Evolutionary conservation across 1,140 invertebrate species (phyloP), one percentile per base, ranked within the genome.

Genomic region (Cryptotermes secundus): DNA sequence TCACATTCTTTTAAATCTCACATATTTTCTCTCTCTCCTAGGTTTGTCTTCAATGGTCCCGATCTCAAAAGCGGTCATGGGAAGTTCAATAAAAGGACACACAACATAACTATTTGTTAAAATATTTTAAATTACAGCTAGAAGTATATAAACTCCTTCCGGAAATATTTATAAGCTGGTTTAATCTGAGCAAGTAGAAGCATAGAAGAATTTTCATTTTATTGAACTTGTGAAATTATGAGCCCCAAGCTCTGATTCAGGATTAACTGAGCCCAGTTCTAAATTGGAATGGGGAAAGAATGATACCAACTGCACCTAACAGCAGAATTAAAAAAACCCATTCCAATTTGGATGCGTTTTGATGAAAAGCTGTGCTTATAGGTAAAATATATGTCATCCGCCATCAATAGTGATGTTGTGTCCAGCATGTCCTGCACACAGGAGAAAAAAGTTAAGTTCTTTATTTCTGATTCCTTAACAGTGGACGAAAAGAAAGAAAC

Each of bases 91-190:
- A 59, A 59, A 59, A 59, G 53, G 19, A 59, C 53, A 72, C 59
- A 72, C 59, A 72, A 72, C 59, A 72, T 26, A 72, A n/a, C 59
- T 72, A 72, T 49, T 49, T 72, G 59, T 72, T 72, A 72, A 72
- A 72, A 72, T n/a, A n/a, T 72, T 26, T 72, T 72, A 26, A n/a
- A n/a, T 31, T 72, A 72, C 31, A 31, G 26, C 59, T 72, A 31
- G 59, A 72, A 72, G n/a, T 6, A 72, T 31, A 72, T 72, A 72
- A 72, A 72, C 26, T 31, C 59, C 26, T 72, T 72, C 59, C 26
- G 31, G 59, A 72, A 72, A n/a, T 26, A 72, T n/a, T 72, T 72
- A 72, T 72, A 72, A 72, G 59, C 59, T 31, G n/a, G 59, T 72
- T 72, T 72, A 72, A 72, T 72, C 59, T 72, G 26, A 72, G 59